phyloP scores from a whole-genome alignment of 2,797 vertebrate species.

The Sebastes taczanowskii region DNA sequence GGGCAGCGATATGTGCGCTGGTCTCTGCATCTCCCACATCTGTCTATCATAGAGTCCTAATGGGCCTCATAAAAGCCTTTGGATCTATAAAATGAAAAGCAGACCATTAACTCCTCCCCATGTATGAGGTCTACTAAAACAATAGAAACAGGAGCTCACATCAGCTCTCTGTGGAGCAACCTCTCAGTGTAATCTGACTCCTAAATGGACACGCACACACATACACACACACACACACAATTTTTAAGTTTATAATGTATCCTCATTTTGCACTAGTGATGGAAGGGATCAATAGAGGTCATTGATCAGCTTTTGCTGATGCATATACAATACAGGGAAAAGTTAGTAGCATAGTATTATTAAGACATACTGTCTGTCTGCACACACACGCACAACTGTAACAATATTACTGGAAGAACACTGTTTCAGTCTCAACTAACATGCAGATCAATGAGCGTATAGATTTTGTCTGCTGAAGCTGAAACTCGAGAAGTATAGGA shows the following conservation, averaged over 20 bases:
- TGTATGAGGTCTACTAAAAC: conserved; percentile 28
- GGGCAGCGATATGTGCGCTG: background rate
- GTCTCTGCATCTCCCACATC: conserved; percentile 18
- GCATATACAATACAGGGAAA: conserved; percentile 6
- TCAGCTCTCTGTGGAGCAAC: conserved; percentile 25
- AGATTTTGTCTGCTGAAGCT: conserved; percentile 40
- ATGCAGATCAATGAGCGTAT: conserved; percentile 51
- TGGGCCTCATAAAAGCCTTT: conserved; percentile 69
- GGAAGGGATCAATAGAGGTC: conserved; percentile 22
- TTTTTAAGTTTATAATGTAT: conserved; percentile 25
- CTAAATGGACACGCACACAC: conserved; percentile 33
- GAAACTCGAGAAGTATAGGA: conserved; percentile 31
- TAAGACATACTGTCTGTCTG: background rate
- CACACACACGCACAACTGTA: background rate
- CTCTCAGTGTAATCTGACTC: conserved; percentile 64
- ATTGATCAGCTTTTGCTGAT: conserved; percentile 36
- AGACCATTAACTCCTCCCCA: conserved; percentile 59
- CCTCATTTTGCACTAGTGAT: conserved; percentile 23
- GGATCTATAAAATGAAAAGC: conserved; percentile 73
- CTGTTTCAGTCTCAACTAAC: conserved; percentile 41
- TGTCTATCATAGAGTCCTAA: conserved; percentile 58
- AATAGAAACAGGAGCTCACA: conserved; percentile 56
- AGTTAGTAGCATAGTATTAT: background rate
- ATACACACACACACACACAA: background rate
- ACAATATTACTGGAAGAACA: conserved; percentile 22